Base-by-base conservation (phyloP, 2,888 invertebrate genomes). In the Anthophora plumipes region DNA sequence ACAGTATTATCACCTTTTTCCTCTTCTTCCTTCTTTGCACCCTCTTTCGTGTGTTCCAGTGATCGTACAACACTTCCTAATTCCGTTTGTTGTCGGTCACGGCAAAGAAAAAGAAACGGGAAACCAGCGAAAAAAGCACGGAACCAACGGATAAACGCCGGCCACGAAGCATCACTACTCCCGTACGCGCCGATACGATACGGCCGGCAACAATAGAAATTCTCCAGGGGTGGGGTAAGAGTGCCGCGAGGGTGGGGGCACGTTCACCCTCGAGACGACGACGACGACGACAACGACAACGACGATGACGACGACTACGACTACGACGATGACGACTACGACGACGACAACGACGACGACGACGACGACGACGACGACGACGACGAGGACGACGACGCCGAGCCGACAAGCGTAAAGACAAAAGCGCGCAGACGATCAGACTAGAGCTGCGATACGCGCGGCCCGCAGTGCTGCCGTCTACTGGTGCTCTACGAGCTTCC, bases 401-500 rank as follows among this genome's bases (percentile, higher is more conserved):
- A 77, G 77, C 76, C 85, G 86, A 77, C 85, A 80, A 87, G 85
- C 77, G 74, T 77, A 74, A 80, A 87, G 85, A 87, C 87, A 80
- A 87, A 87, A 87, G 75, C 87, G 79, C 87, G 85, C 78, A 80
- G 82, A 87, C 71, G 82, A 84, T 81, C 82, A 70, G 85, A 91
- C 90, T 85, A 88, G 82, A 89, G 90, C 90, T 90, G 91, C 91
- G 93, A 92, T 92, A 91, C 92, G 91, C 92, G 91, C 92, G 90
- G 90, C 89, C 90, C 92, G 92, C 93, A 92, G 93, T 93, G 93
- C 93, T 93, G 93, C 93, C 93, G 92, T 91, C 93, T 93, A 93
- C 93, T 93, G 93, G 93, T 81, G 86, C 88, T 80, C 79, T 81
- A 68, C 54, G 79, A 82, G 88, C 87, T 86, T 88, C 88, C 88